Conservation (phyloP, 2,113 vertebrate genomes). For the Puma concolor region DNA sequence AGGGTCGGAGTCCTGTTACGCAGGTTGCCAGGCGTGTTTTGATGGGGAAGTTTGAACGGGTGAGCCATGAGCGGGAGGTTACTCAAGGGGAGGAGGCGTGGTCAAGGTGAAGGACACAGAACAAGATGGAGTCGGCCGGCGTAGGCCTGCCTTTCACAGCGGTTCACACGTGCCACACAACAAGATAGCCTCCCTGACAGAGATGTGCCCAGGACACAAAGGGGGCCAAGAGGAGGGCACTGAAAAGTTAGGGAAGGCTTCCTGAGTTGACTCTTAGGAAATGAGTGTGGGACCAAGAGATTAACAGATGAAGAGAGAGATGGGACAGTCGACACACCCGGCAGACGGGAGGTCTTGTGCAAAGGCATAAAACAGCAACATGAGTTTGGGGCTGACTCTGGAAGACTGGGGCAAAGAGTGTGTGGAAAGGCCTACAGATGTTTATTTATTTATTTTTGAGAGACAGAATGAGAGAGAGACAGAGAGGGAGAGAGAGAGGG, state of each 20-base stretch:
- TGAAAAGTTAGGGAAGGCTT: background rate
- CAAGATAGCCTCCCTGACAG: fast-evolving
- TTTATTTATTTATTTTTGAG: too few relatives aligned
- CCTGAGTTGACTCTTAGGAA: background rate
- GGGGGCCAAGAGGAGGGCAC: background rate
- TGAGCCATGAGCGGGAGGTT: too few relatives aligned
- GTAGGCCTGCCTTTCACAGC: too few relatives aligned
- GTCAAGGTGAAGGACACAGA: too few relatives aligned
- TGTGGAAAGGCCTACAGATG: background rate
- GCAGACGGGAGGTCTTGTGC: background rate
- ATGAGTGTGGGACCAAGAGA: background rate
- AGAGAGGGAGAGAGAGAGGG: too few relatives aligned
- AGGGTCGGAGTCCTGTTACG: too few relatives aligned
- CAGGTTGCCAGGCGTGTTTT: too few relatives aligned
- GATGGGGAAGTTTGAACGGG: too few relatives aligned
- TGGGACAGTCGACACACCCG: background rate
- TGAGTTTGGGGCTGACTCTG: background rate
- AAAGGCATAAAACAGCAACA: background rate
- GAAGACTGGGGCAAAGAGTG: background rate
- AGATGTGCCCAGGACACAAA: background rate
- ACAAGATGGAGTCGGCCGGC: too few relatives aligned
- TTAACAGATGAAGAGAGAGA: background rate
- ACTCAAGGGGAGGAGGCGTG: too few relatives aligned
- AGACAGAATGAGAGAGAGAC: too few relatives aligned
- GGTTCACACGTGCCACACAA: background rate